Evolutionary conservation across 2,888 invertebrate genomes (phyloP), one percentile per base, ranked within the genome.

Genomic region (Carterocephalus palaemon): DNA sequence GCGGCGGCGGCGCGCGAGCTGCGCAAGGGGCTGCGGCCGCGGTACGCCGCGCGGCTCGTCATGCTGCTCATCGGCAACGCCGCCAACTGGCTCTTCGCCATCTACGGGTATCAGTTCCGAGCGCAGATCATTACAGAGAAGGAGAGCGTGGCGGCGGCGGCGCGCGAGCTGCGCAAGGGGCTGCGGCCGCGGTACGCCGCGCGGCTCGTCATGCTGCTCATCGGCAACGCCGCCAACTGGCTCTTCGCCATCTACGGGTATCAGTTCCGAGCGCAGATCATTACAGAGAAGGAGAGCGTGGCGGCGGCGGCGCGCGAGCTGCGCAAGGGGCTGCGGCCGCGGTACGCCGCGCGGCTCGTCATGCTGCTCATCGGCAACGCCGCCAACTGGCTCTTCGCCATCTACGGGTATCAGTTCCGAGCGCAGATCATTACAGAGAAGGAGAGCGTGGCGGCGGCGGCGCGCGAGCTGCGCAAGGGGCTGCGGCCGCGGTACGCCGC

Each of bases 161-260:
- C 82, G 54, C 74, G 74, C 40, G 64, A 59, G 60, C 58, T 71
- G 54, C 66, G 67, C 17, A 51, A 58, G 38, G 60, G 62, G 46
- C 47, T 63, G 53, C 74, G 71, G 43, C 85, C 86, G 54, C 67
- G 76, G 51, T 86, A 83, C 72, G 52, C 64, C 65, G 86, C 89
- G 60, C 86, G 92, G 34, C 88, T 91, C 57, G 71, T 88, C 17
- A 70, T 92, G 62, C 79, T 92, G 46, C 64, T 90, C 37, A 59
- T 91, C 49, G 92, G 90, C 52, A 93, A 93, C 76, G 73, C 89
- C 23, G 88, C 88, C 65, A 93, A 93, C 75, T 90, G 91, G 89
- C 88, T 69, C 47, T 88, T 95, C 57, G 93, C 95, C 2, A 73
- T 91, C 15, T 91, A 89, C 70, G 95, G 93, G 59, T 88, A 24